Evolutionary conservation across 1,140 invertebrate genomes (phyloP).

Genomic region (Lepidurus apus): DNA sequence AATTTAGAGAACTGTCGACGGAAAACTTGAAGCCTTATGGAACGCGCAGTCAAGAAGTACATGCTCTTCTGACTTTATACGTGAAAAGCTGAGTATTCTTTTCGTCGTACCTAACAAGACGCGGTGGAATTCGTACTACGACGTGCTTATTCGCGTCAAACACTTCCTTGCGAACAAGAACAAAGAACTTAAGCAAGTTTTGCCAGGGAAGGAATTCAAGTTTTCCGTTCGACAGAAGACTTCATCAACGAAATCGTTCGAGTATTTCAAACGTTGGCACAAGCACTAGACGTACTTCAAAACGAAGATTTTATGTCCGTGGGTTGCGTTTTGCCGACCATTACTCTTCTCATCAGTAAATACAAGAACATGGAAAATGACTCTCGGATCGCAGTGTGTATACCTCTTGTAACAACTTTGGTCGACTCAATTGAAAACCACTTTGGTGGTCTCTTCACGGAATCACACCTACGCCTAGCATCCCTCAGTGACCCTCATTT

Average conservation of each 20-base stretch:
- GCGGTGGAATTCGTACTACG: neutral
- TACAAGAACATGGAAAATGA: too few relatives aligned
- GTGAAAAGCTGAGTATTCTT: neutral
- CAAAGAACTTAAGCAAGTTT: neutral
- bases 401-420: too few relatives aligned
- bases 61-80: neutral
- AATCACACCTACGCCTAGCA: too few relatives aligned
- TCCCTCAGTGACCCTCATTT: too few relatives aligned
- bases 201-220: neutral
- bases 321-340: neutral
- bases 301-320: neutral
- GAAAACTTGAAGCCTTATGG: neutral
- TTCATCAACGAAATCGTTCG: neutral
- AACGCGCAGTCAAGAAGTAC: neutral
- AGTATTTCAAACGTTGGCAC: neutral
- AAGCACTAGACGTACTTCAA: neutral
- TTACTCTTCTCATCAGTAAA: neutral
- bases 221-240: neutral
- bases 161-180: neutral
- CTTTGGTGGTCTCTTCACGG: too few relatives aligned
- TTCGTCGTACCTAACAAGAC: neutral
- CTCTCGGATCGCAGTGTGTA: too few relatives aligned
- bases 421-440: too few relatives aligned
- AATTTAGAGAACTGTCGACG: neutral
- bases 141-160: neutral